Evolutionary conservation across 2,797 vertebrate genomes (phyloP), one percentile per base, ranked within the genome.

Genomic region (Uromys caudimaculatus): DNA sequence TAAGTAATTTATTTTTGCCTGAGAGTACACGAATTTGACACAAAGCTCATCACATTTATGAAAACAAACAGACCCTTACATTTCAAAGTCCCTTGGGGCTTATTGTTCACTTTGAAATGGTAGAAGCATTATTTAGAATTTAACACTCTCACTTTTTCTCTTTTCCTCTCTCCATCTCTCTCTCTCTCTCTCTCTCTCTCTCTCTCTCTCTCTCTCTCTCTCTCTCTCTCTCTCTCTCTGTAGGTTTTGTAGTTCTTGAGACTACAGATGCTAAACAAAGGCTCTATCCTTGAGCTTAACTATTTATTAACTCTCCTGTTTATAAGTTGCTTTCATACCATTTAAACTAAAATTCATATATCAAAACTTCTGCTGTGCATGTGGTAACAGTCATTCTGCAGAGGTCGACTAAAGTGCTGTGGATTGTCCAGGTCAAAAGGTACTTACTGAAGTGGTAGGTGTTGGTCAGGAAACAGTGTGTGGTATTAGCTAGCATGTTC

Each of bases 11-110:
- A 38, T 27, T 64, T 27, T 64, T 97, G 12, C 11, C 64, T 95
- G 95, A 86, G 75, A 91, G 89, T 67, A 24, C 12, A 96, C 69
- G 14, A 73, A 47, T 89, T 54, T 41, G 41, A 13, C 24, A 90
- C 19, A 89, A 89, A 75, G 89, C 79, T 75, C 50, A 76, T 41
- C 76, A 88, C 21, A 89, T 89, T 95, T 54, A 44, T 50, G 62
- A 95, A 88, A 69, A 67, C 54, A 50, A 76, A 94, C 71, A 97
- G 87, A 64, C 0, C 1, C 60, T 96, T 92, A 69, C 69, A 88
- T 97, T 97, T 96, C n/a, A 98, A 97, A 97, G 94, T 97, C 94
- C 93, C 64, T 95, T 97, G 64, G 81, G 97, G 92, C 97, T 97
- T 91, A 54, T 41, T 91, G 95, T 97, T 97, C 35, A 35, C 67